Conservation (phyloP, 1,140 invertebrate genomes). For the Gyrodactylus salaris region DNA sequence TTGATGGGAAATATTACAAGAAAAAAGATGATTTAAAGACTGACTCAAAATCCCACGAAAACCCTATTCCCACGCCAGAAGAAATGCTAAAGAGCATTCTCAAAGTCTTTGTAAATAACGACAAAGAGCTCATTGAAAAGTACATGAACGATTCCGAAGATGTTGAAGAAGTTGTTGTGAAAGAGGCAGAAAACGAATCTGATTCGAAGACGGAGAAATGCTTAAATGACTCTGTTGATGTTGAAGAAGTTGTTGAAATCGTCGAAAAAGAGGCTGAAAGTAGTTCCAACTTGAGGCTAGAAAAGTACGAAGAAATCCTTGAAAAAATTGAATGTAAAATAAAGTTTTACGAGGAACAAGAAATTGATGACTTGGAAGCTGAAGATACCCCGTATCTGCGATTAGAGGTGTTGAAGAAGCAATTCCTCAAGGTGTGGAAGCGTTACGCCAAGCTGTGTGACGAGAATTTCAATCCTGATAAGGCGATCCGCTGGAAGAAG, state of each 20-base stretch:
- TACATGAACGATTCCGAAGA: too few species aligned
- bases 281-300: not conserved
- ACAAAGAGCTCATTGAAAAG: not conserved
- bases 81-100: not conserved
- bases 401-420: not conserved
- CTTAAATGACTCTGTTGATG: too few species aligned
- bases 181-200: too few species aligned
- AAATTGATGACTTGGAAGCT: not conserved
- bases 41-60: not conserved
- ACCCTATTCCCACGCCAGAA: not conserved
- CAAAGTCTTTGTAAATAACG: not conserved
- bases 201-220: too few species aligned
- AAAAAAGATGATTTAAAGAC: not conserved
- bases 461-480: not conserved
- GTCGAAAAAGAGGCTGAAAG: too few species aligned
- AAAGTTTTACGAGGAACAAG: not conserved
- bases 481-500: not conserved
- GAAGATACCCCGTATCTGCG: not conserved
- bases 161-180: too few species aligned
- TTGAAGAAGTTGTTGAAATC: too few species aligned
- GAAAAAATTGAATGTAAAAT: not conserved
- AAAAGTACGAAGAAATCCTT: not conserved
- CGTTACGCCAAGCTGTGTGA: not conserved
- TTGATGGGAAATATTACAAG: not conserved
- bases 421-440: not conserved